A percentile compares a stretch with the other conserved stretches of the same genome.
phyloP scores from a whole-genome alignment of 1,140 invertebrate species.

The Ceratoteleas bidentatus region DNA sequence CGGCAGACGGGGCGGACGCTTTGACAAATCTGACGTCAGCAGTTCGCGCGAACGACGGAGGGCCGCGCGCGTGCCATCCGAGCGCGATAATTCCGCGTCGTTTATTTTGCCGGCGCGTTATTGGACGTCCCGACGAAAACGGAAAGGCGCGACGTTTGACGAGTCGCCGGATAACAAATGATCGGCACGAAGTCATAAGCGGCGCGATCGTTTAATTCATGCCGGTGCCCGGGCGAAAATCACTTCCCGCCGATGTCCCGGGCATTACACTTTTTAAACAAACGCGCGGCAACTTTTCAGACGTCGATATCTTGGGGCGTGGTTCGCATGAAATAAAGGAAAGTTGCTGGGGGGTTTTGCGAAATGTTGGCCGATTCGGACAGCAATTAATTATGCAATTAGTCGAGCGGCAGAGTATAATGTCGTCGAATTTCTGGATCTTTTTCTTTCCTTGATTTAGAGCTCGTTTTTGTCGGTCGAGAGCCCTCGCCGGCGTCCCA shows the following conservation, averaged over 20 bases:
- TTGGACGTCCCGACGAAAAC: no score
- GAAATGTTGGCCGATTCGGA: conserved; percentile 23
- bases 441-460: conserved; percentile 78
- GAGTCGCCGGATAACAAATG: no score
- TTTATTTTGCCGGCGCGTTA: conserved; percentile 25
- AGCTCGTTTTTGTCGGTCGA: conserved; percentile 25
- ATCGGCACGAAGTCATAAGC: no score
- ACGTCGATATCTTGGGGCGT: conserved; percentile 2
- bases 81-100: conserved; percentile 28
- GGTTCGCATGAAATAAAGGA: neutral
- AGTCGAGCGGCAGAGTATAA: conserved; percentile 60
- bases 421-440: no score
- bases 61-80: conserved; percentile 18
- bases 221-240: no score
- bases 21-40: conserved; percentile 62
- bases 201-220: no score
- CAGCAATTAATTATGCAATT: conserved; percentile 79
- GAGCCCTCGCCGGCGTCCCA: neutral
- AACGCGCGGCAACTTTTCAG: conserved; percentile 5
- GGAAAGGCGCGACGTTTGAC: no score
- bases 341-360: neutral
- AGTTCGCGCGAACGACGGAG: conserved; percentile 42
- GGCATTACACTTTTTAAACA: no score
- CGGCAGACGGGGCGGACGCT: conserved; percentile 26
- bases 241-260: no score